Conservation (phyloP, 2,113 vertebrate genomes). For the Mobula hypostoma region DNA sequence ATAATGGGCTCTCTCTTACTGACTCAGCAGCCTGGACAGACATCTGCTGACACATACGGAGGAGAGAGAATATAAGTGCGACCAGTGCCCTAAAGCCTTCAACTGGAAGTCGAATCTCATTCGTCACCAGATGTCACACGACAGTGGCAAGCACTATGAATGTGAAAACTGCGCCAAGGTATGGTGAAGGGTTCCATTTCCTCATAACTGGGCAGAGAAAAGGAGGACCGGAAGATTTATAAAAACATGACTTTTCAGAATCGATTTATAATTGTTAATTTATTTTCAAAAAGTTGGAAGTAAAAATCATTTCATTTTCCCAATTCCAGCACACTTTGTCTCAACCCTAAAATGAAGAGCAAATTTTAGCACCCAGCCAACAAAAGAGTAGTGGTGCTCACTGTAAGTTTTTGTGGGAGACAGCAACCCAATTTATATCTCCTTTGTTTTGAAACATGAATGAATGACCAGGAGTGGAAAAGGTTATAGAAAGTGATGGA, state of each 20-base stretch:
- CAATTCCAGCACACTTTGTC: not conserved
- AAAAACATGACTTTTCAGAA: not conserved
- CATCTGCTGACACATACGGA: conserved; percentile 87
- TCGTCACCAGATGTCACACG: conserved; percentile 75
- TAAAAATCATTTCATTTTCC: not conserved
- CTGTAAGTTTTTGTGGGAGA: not conserved
- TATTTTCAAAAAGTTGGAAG: not conserved
- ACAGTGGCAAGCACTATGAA: conserved; percentile 76
- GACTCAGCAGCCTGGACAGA: conserved; percentile 77
- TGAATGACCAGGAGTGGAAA: no score
- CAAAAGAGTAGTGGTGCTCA: not conserved
- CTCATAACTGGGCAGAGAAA: no score
- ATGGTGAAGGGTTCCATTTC: conserved; percentile 59
- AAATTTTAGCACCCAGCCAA: not conserved
- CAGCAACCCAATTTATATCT: not conserved
- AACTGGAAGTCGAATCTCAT: conserved; percentile 80
- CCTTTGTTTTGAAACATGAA: not conserved
- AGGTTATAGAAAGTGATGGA: no score
- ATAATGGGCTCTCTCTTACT: conserved; percentile 46
- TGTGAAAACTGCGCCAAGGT: conserved; percentile 81
- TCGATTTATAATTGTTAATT: not conserved
- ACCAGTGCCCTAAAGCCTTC: conserved; percentile 79
- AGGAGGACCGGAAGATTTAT: not conserved
- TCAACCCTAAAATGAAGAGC: not conserved
- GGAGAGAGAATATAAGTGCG: conserved; percentile 89